These are phyloP conservation scores for Lysiphlebus fabarum DNA, from an alignment of 1,140 invertebrate genomes.

Conservation along the genomic window DNA sequence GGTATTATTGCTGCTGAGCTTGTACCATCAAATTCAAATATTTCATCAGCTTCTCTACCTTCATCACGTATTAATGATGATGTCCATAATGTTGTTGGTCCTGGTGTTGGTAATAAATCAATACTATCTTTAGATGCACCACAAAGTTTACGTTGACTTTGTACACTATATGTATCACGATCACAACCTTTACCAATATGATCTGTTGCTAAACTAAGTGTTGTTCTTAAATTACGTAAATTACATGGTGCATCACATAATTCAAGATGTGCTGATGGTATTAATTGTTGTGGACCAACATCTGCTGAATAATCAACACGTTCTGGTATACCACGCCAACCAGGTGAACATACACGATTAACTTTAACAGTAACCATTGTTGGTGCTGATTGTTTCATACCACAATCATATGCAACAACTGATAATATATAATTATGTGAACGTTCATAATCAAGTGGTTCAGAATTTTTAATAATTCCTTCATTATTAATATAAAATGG, in stretches of 20 bases:
- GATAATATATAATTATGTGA: slow-evolving; percentile 95
- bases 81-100: slow-evolving; percentile 79
- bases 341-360: slow-evolving; percentile 58
- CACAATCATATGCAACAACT: slow-evolving; percentile 94
- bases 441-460: slow-evolving; percentile 83
- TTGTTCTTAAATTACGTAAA: slow-evolving; percentile 61
- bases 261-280: slow-evolving; percentile 81
- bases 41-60: slow-evolving; percentile 83
- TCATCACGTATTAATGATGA: slow-evolving; percentile 84
- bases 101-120: slow-evolving; percentile 84
- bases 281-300: slow-evolving; percentile 72
- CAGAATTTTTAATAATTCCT: slow-evolving; percentile 86
- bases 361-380: slow-evolving; percentile 95
- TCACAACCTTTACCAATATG: slow-evolving; percentile 91
- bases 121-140: slow-evolving; percentile 65
- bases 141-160: slow-evolving; percentile 86
- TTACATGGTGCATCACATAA: slow-evolving; percentile 83
- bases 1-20: slow-evolving; percentile 84
- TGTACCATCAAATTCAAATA: slow-evolving; percentile 90
- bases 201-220: slow-evolving; percentile 70
- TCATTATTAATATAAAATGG: slow-evolving; percentile 92
- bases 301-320: slow-evolving; percentile 88
- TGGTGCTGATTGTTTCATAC: slow-evolving; percentile 83
- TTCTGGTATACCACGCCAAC: slow-evolving; percentile 75
- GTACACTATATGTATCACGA: slow-evolving; percentile 84